A percentile compares a stretch with the other conserved stretches of the same genome.
Conservation (phyloP, 2,797 vertebrate genomes). For the Takifugu rubripes region DNA sequence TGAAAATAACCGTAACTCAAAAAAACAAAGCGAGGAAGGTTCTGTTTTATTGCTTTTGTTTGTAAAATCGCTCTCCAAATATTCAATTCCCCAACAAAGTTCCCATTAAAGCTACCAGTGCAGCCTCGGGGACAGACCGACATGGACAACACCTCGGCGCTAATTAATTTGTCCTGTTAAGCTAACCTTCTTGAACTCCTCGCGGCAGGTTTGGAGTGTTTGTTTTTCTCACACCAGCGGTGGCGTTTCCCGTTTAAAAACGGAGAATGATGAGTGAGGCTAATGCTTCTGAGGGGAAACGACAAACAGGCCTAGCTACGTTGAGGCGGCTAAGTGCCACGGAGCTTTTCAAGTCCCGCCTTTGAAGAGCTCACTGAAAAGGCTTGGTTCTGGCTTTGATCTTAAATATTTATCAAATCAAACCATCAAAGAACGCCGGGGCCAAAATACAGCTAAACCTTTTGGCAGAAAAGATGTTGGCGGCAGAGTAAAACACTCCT, state of each 20-base stretch:
- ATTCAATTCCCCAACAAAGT: slow-evolving; percentile 27
- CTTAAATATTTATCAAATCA: no score
- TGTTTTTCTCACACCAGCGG: slow-evolving; percentile 24
- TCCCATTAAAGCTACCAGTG: slow-evolving; percentile 49
- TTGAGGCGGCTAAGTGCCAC: no score
- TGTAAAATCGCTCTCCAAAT: slow-evolving; percentile 22
- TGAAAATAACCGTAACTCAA: slow-evolving; percentile 66
- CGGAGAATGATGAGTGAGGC: no score
- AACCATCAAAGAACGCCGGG: no score
- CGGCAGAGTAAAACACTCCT: no score
- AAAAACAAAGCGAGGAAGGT: slow-evolving; percentile 20
- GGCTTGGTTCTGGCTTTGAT: no score
- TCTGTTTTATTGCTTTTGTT: slow-evolving; percentile 1
- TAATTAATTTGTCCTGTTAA: slow-evolving; percentile 53
- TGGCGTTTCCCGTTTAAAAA: no score
- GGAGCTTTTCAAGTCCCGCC: no score
- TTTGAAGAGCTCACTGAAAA: no score
- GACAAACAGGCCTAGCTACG: no score
- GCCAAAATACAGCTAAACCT: not conserved
- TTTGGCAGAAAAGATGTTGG: not conserved
- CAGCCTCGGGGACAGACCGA: slow-evolving; percentile 24
- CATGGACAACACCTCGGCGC: slow-evolving; percentile 40
- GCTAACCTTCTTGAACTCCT: slow-evolving; percentile 47
- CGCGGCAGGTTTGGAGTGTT: slow-evolving; percentile 57
- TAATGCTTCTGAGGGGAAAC: no score